These are phyloP conservation scores for Holacanthus passer DNA, from an alignment of 2,113 vertebrate genomes.

Conservation along the genomic window DNA sequence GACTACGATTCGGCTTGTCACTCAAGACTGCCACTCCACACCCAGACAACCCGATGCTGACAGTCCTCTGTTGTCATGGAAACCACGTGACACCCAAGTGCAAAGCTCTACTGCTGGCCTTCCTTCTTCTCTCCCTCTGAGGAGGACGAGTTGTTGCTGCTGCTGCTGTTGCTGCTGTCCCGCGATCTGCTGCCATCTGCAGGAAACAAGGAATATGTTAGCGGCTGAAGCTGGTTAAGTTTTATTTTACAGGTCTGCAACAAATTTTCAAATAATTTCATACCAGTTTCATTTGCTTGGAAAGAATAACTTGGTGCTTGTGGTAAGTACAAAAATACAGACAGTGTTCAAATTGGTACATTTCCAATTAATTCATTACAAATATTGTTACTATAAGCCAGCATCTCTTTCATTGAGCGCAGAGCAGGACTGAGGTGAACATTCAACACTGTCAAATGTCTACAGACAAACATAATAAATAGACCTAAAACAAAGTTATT, in stretches of 20 bases:
- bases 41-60: constrained; percentile 67
- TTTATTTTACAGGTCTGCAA: not conserved
- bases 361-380: not conserved
- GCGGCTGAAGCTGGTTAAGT: no score
- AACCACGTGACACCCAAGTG: constrained; percentile 69
- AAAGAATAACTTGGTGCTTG: not conserved
- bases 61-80: constrained; percentile 66
- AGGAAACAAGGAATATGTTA: constrained; percentile 17
- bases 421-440: no score
- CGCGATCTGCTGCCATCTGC: constrained; percentile 98
- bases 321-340: not conserved
- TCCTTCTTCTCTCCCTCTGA: constrained; percentile 94
- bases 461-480: not conserved
- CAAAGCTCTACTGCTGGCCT: constrained; percentile 90
- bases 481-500: not conserved
- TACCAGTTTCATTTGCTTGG: not conserved
- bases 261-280: not conserved
- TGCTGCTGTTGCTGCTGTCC: constrained; percentile 86
- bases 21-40: constrained; percentile 84
- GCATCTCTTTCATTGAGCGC: no score
- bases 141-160: constrained; percentile 85
- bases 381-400: not conserved
- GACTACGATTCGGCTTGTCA: constrained; percentile 81
- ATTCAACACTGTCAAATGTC: no score
- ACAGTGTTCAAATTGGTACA: no score